Base-by-base conservation (phyloP, 2,888 invertebrate genomes). In the Gortyna flavago region DNA sequence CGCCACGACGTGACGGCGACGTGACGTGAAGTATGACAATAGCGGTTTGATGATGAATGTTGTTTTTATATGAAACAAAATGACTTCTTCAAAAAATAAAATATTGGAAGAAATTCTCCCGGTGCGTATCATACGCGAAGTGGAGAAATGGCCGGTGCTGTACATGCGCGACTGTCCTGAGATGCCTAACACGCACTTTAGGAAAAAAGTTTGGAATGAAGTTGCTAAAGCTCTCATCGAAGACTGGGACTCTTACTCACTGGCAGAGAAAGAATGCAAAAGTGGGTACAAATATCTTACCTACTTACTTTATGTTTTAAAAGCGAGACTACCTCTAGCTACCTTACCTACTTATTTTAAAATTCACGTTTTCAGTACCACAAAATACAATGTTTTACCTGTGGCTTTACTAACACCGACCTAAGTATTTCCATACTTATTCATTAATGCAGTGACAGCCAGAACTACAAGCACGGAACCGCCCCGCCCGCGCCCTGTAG, bases 141-240 rank as follows among this genome's bases (percentile, higher is more conserved):
- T 93, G 48, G 85, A 93, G 81, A 91, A 91, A 77, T 90, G 93
- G 91, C 93, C 93, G 16, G 89, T 89, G 13, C 75, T 93, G 68
- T 93, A 92, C 79, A 77, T 78, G 51, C 88, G 83, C 65, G 88
- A 91, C 76, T 87, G 85, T 66, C 84, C 89, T 3, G 92, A 93
- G 71, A 80, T 87, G 61, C 83, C 85, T 38, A 90, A 89, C 71
- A 44, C 83, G 32, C 89, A 90, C 79, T 89, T 89, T 64, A 91
- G 84, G 73, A 79, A 83, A 35, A 89, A 89, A 84, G 82, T 92
- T 57, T 93, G 93, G 93, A 71, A 80, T n/a, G 90, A 92, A 83
- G 87, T 93, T 3, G 91, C 89, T 4, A 88, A 90, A 75, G 80
- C 74, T 18, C 84, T 93, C 35, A 86, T 92, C 51, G 85, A 87